Evolutionary conservation across 2,113 vertebrate genomes (phyloP).

Genomic region (Connochaetes taurinus): DNA sequence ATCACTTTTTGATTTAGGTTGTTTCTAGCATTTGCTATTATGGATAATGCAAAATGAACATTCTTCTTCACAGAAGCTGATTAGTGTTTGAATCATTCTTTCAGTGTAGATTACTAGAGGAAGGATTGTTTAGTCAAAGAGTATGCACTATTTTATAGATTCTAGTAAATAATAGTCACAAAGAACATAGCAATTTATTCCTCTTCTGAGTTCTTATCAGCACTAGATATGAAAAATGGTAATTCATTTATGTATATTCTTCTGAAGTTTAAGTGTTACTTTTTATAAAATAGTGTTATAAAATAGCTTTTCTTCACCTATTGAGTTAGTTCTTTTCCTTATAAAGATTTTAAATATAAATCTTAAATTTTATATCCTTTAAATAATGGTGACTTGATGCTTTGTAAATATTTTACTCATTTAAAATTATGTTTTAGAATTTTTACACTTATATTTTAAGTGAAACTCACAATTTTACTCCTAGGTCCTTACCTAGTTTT

Average conservation of each 20-base stretch:
- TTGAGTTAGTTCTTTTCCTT: neutral
- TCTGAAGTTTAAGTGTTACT: neutral
- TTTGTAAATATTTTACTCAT: neutral
- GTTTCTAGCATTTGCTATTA: slow-evolving; percentile 22
- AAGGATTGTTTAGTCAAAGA: neutral
- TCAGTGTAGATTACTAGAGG: neutral
- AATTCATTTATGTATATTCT: neutral
- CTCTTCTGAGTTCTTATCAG: neutral
- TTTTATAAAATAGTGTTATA: neutral
- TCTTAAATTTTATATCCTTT: neutral
- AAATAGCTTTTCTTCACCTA: neutral
- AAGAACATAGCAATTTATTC: neutral
- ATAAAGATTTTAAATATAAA: neutral
- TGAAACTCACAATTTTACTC: neutral
- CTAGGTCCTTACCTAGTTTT: neutral
- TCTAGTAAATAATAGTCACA: neutral
- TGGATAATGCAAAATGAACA: neutral
- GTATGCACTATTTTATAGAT: neutral
- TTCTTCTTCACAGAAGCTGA: neutral
- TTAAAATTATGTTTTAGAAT: neutral
- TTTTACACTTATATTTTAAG: neutral
- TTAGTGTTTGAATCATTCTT: neutral
- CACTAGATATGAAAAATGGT: neutral
- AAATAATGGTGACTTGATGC: neutral
- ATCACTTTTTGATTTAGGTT: slow-evolving; percentile 47